These are phyloP conservation scores for Hybognathus amarus DNA, from an alignment of 2,797 vertebrate species.

Conservation along the genomic window DNA sequence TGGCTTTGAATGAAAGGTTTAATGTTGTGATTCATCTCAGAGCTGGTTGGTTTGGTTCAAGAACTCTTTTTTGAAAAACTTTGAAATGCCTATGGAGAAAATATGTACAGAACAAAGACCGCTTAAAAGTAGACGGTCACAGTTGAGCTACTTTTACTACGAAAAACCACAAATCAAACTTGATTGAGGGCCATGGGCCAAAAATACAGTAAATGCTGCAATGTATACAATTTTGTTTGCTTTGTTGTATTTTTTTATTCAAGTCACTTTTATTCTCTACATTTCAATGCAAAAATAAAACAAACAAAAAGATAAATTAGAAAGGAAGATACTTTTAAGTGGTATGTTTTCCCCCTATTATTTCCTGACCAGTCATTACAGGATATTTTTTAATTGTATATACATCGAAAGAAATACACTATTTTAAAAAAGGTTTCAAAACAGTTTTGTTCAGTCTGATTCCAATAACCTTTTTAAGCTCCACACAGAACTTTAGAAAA, in stretches of 20 bases:
- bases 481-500: neutral
- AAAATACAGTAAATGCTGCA: neutral
- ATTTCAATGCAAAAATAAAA: neutral
- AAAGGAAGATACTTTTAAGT: neutral
- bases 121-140: neutral
- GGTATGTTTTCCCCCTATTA: neutral
- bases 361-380: neutral
- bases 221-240: neutral
- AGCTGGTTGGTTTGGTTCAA: constrained; percentile 30
- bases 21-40: constrained; percentile 15
- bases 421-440: neutral
- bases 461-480: neutral
- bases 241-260: neutral
- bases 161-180: neutral
- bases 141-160: neutral
- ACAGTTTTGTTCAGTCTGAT: neutral
- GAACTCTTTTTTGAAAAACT: neutral
- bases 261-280: neutral
- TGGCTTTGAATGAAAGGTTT: constrained; percentile 4
- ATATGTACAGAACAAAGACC: constrained; percentile 1
- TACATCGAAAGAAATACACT: neutral
- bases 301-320: neutral
- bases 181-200: neutral
- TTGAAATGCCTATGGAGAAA: constrained; percentile 22
- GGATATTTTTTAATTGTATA: neutral